Evolutionary conservation across 2,888 invertebrate species (phyloP).

Genomic region (Tetheella fluctuosa): DNA sequence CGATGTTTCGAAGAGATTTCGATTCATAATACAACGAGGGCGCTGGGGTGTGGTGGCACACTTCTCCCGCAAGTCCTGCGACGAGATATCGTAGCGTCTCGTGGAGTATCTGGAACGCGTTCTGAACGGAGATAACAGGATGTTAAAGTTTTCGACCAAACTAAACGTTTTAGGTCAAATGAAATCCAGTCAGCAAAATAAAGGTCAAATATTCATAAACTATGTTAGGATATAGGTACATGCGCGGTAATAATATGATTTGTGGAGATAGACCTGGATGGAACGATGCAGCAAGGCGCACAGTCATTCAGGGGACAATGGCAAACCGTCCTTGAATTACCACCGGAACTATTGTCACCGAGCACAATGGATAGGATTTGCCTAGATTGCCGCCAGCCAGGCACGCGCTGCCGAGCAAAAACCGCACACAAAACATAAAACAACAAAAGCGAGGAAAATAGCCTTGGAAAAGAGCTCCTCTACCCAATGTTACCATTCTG

Average conservation of each 20-base stretch:
- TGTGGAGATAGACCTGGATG: slow-evolving; percentile 35
- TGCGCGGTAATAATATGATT: slow-evolving; percentile 33
- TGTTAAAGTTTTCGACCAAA: too few species aligned
- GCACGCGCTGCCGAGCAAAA: slow-evolving; percentile 62
- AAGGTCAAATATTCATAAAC: background rate
- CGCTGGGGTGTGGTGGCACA: too few species aligned
- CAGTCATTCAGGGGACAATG: slow-evolving; percentile 62
- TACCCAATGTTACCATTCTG: slow-evolving; percentile 23
- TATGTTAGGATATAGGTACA: slow-evolving; percentile 25
- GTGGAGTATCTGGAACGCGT: too few species aligned
- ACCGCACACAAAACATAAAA: slow-evolving; percentile 45
- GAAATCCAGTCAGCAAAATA: too few species aligned
- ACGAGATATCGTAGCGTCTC: too few species aligned
- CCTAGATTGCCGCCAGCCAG: slow-evolving; percentile 61
- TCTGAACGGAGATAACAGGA: too few species aligned
- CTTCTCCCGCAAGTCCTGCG: too few species aligned
- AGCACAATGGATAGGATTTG: slow-evolving; percentile 75
- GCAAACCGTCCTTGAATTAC: slow-evolving; percentile 75
- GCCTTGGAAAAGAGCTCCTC: slow-evolving; percentile 5
- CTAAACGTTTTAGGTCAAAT: too few species aligned
- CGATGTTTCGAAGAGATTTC: background rate
- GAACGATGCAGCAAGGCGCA: slow-evolving; percentile 46
- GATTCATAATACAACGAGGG: background rate
- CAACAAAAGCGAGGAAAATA: slow-evolving; percentile 46
- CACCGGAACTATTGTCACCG: slow-evolving; percentile 76